phyloP scores from a whole-genome alignment of 2,888 invertebrate genomes.

The Caradrina clavipalpis region DNA sequence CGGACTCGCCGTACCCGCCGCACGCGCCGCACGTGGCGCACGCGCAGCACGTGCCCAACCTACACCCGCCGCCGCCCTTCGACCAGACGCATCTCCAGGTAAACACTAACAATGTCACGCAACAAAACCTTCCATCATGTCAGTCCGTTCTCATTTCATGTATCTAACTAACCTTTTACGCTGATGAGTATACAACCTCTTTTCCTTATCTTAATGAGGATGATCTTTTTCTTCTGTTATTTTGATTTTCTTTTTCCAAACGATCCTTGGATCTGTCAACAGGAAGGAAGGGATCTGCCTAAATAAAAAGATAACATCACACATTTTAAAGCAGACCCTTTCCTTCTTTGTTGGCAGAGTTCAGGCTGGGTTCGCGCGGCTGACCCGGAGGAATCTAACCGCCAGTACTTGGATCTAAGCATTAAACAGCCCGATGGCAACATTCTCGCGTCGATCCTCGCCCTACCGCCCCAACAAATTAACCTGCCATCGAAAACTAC shows the following conservation, averaged over 20 bases:
- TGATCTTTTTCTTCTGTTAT: constrained; percentile 84
- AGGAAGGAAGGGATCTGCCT: constrained; percentile 90
- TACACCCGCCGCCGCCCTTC: constrained; percentile 80
- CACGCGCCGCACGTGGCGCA: constrained; percentile 76
- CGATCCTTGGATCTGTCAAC: constrained; percentile 65
- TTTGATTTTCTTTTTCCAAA: constrained; percentile 37
- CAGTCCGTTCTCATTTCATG: constrained; percentile 3
- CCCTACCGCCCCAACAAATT: constrained; percentile 79
- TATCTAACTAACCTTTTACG: neutral
- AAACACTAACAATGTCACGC: constrained; percentile 42
- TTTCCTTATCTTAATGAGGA: constrained; percentile 62
- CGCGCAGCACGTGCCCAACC: constrained; percentile 75
- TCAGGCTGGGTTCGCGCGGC: constrained; percentile 59
- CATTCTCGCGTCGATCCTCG: constrained; percentile 72
- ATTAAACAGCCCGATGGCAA: constrained; percentile 65
- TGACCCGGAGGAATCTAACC: constrained; percentile 64
- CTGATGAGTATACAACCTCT: constrained; percentile 3
- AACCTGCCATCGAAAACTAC: constrained; percentile 63
- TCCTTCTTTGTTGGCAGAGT: constrained; percentile 93
- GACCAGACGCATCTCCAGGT: constrained; percentile 87
- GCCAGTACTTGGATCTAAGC: constrained; percentile 72
- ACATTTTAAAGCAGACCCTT: constrained; percentile 87
- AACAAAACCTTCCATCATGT: neutral
- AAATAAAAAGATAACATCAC: constrained; percentile 52
- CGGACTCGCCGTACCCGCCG: constrained; percentile 61